Conservation (phyloP, 1,140 invertebrate genomes). For the Zaprionus africanus region DNA sequence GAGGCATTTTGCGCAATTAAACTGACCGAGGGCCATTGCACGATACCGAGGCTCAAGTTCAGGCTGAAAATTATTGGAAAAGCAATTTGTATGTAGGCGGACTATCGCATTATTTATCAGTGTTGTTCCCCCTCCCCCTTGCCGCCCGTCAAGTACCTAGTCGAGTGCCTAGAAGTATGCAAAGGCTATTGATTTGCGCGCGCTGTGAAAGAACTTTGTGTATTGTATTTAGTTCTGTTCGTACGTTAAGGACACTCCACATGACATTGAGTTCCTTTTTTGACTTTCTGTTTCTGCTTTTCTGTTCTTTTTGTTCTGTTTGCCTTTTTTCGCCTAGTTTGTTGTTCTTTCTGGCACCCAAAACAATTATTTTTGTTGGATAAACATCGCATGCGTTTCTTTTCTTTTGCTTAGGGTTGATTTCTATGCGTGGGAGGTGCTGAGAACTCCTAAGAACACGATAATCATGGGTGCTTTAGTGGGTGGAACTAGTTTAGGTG, state of each 20-base stretch:
- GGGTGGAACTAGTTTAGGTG: background rate
- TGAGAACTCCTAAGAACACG: background rate
- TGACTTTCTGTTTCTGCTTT: background rate
- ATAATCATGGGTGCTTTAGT: slow-evolving; percentile 14
- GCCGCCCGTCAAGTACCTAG: background rate
- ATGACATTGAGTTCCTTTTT: slow-evolving; percentile 38
- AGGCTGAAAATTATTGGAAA: slow-evolving; percentile 45
- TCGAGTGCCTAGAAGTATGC: slow-evolving; percentile 37
- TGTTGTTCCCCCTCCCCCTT: background rate
- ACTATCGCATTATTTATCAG: slow-evolving; percentile 43
- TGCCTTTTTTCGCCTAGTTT: background rate
- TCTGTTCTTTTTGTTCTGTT: background rate
- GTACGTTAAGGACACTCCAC: slow-evolving; percentile 32
- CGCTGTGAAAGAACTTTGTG: background rate
- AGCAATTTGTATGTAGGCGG: slow-evolving; percentile 32
- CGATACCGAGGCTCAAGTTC: slow-evolving; percentile 29
- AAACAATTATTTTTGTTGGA: slow-evolving; percentile 21
- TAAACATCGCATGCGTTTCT: slow-evolving; percentile 19
- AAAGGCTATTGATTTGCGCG: slow-evolving; percentile 36
- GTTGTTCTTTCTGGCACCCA: background rate
- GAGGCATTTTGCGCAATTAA: slow-evolving; percentile 26
- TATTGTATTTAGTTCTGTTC: background rate
- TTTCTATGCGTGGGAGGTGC: background rate
- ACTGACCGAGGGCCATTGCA: slow-evolving; percentile 13
- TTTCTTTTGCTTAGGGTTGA: background rate